Evolutionary conservation across 2,113 vertebrate genomes (phyloP).

Genomic region (Urocolius indicus): DNA sequence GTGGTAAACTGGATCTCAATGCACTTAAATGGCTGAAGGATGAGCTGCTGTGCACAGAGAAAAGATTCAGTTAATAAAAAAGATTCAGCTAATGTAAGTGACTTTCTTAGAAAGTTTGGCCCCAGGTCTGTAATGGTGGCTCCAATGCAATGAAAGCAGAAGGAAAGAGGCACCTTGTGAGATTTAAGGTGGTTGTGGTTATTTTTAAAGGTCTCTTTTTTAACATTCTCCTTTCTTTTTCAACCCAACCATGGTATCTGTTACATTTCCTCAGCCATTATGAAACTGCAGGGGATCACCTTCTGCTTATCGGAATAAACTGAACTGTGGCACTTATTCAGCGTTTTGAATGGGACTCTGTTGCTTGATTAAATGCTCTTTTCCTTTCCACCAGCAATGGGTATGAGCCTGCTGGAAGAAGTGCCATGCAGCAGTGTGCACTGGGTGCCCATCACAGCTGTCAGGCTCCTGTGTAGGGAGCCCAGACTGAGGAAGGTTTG

Average conservation of each 20-base stretch:
- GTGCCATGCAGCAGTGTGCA: rapidly evolving
- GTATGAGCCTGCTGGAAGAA: background rate
- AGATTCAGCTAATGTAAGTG: background rate
- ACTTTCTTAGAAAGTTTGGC: background rate
- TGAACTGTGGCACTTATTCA: background rate
- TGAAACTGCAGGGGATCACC: background rate
- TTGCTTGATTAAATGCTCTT: background rate
- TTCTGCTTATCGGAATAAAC: background rate
- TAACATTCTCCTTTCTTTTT: background rate
- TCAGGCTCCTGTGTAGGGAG: background rate
- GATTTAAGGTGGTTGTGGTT: rapidly evolving
- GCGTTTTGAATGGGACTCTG: background rate
- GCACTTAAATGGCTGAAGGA: background rate
- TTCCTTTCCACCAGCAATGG: no score
- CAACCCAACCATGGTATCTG: rapidly evolving
- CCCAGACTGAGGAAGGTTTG: background rate
- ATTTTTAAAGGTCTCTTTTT: background rate
- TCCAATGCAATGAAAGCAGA: background rate
- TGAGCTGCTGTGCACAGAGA: rapidly evolving
- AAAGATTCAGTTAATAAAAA: background rate
- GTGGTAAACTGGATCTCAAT: background rate
- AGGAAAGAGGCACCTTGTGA: background rate
- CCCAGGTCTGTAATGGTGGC: background rate
- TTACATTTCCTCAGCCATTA: background rate
- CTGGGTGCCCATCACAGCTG: background rate